Percentiles rank a stretch among this genome's conserved stretches.
Conservation (phyloP, 2,888 invertebrate species). For the Sympetrum striolatum region DNA sequence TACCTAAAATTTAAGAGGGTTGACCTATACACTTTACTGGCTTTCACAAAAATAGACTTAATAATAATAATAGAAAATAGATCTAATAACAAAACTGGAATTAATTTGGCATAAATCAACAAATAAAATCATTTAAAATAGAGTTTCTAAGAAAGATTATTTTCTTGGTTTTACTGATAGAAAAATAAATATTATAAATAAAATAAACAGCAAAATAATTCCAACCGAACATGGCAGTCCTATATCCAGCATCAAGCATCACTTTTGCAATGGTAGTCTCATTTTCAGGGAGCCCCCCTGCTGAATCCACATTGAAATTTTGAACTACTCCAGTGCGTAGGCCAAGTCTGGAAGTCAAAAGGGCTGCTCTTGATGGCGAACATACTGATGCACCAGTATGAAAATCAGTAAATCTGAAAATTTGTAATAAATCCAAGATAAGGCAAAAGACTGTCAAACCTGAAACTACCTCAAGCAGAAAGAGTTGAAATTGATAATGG, state of each 20-base stretch:
- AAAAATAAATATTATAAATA: neutral
- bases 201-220: neutral
- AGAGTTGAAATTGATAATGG: too few relatives aligned
- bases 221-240: constrained; percentile 51
- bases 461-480: too few relatives aligned
- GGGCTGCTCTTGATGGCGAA: constrained; percentile 50
- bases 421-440: neutral
- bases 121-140: too few relatives aligned
- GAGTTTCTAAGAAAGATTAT: neutral
- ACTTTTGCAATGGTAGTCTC: constrained; percentile 52
- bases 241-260: constrained; percentile 50
- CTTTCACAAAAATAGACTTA: too few relatives aligned
- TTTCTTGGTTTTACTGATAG: too few relatives aligned
- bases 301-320: constrained; percentile 49
- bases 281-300: constrained; percentile 51
- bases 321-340: constrained; percentile 51
- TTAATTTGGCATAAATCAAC: too few relatives aligned
- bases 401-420: constrained; percentile 49
- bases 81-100: too few relatives aligned
- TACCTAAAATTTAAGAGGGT: too few relatives aligned
- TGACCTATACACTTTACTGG: too few relatives aligned
- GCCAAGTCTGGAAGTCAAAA: constrained; percentile 52
- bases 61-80: too few relatives aligned
- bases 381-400: constrained; percentile 50
- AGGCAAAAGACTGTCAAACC: too few relatives aligned